Base-by-base conservation (phyloP, 1,140 invertebrate genomes). In the Microplitis mediator region DNA sequence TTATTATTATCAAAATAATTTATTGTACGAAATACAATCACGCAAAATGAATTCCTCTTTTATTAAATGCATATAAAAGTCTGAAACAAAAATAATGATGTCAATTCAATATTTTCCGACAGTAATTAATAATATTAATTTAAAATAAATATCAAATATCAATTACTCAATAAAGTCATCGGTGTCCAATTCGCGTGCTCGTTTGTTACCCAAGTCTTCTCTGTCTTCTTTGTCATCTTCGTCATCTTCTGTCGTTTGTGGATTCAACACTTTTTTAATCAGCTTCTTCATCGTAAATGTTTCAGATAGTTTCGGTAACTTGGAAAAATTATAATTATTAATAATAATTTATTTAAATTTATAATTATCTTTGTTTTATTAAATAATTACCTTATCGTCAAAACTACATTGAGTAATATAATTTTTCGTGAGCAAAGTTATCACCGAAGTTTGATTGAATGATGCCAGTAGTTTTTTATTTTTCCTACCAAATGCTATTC, bases 401-500 rank as follows among this genome's bases (percentile, higher is more conserved):
- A 98, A 77, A 76, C 95, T 97, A 82, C 94, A 96, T 82, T 96
- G 92, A 13, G 95, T 87, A 87, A 89, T 92, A 77, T 97, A 99
- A 89, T 99, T 99, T 83, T 97, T 97, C 72, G 97, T 94, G 31
- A 99, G 85, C 74, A 93, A 90, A 65, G 94, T 91, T 58, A 95
- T 81, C 4, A 97, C 95, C 60, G 95, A 90, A 8, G 91, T 92
- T 78, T 95, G 94, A 85, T 94, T 95, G 78, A 98, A 98, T 64
- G 91, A 90, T 8, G 96, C 94, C 58, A 90, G 87, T 6, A 98
- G 83, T 3, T 95, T 98, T 89, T 97, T 98, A 82, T 99, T 99
- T 87, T 99, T 99, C 75, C 98, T 90, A 0, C 93, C 90, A 88
- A 99, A 99, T 32, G 93, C 95, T 76, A 99, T 97, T 80, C 98